Evolutionary conservation across 2,888 invertebrate species (phyloP).

Genomic region (Microplitis manilae): DNA sequence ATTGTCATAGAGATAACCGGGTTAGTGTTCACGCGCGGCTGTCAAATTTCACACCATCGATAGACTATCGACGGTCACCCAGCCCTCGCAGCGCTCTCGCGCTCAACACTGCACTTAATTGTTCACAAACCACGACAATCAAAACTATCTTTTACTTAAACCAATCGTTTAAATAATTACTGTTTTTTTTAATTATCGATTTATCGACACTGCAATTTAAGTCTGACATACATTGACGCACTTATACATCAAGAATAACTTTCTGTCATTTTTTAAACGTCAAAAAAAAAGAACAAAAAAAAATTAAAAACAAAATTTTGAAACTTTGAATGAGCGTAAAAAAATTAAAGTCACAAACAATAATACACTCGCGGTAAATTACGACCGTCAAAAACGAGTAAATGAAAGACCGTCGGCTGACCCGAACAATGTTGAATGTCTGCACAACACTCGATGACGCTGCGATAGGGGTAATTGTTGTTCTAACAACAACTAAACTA

Average conservation of each 20-base stretch:
- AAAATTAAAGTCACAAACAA: slow-evolving; percentile 5
- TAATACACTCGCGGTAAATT: slow-evolving; percentile 30
- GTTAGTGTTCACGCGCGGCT: slow-evolving; percentile 23
- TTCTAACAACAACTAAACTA: slow-evolving; percentile 52
- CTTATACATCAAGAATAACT: slow-evolving; percentile 13
- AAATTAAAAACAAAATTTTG: neutral
- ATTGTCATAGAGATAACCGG: slow-evolving; percentile 65
- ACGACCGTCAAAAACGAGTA: slow-evolving; percentile 22
- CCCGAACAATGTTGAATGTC: slow-evolving; percentile 52
- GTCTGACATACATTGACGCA: slow-evolving; percentile 24
- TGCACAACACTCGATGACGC: slow-evolving; percentile 54
- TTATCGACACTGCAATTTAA: slow-evolving; percentile 17
- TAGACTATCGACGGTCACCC: neutral
- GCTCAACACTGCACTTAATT: slow-evolving; percentile 19
- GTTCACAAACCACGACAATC: slow-evolving; percentile 6
- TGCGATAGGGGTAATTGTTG: slow-evolving; percentile 58
- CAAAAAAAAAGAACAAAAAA: neutral
- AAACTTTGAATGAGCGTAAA: neutral
- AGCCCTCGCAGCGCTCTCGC: neutral
- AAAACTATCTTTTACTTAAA: neutral
- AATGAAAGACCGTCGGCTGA: slow-evolving; percentile 37
- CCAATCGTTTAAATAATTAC: neutral
- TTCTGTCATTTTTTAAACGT: slow-evolving; percentile 3
- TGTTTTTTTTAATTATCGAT: slow-evolving; percentile 19
- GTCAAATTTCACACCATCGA: slow-evolving; percentile 54